A percentile compares a stretch with the other conserved stretches of the same genome.
Evolutionary conservation across 2,888 invertebrate species (phyloP).

Genomic region (Papilio gigon): DNA sequence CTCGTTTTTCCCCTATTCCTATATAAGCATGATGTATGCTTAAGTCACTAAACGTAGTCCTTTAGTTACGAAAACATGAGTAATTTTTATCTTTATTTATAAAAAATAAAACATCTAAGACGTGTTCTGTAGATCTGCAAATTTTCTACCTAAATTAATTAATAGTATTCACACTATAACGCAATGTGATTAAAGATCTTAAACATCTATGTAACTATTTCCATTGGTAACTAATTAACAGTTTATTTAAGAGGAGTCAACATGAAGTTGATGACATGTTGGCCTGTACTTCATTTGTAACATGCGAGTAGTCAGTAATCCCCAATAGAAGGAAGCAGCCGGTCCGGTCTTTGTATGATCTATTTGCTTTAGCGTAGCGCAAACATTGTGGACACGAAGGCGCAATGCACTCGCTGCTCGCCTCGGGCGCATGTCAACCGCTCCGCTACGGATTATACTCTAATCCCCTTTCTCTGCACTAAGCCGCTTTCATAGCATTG

Average conservation of each 20-base stretch:
- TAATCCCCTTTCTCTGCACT: constrained; percentile 77
- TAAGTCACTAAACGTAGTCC: no score
- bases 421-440: constrained; percentile 76
- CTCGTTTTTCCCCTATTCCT: no score
- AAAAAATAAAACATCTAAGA: no score
- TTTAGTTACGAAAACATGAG: no score
- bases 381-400: constrained; percentile 49
- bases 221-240: neutral
- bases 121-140: neutral
- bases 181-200: neutral
- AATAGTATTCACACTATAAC: no score
- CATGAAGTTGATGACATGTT: neutral
- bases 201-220: neutral
- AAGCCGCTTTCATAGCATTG: constrained; percentile 79
- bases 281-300: neutral
- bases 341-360: constrained; percentile 47
- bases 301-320: constrained; percentile 27
- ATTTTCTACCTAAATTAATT: no score
- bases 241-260: neutral
- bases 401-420: constrained; percentile 52
- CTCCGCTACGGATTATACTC: constrained; percentile 73
- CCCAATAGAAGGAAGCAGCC: constrained; percentile 44
- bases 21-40: no score
- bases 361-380: constrained; percentile 56
- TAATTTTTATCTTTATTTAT: no score